Base-by-base conservation (phyloP, 2,113 vertebrate species). In the Notothenia rossii region DNA sequence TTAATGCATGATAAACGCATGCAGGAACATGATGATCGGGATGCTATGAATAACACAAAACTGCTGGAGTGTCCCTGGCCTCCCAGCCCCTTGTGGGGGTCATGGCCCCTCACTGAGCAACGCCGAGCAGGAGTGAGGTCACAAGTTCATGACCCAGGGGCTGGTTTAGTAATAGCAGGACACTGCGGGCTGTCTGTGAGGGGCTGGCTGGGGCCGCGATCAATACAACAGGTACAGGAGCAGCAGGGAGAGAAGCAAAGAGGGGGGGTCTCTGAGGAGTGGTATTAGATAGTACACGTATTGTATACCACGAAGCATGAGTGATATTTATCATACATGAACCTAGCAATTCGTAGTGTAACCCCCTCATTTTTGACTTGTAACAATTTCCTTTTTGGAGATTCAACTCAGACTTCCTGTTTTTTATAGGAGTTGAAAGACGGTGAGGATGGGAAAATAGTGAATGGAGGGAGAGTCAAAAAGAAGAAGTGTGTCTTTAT, bases 1-100 rank as follows among this genome's bases (percentile, higher is more conserved):
- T 89, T 91, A 94, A 94, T 92, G 83, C 90, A 93, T 94, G 90
- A 82, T 92, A 94, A 95, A 93, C 84, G 89, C 91, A 94, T 91
- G 86, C 90, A 89, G 90, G 81, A 78, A 79, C 69, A 80, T 63
- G 59, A 75, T 73, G 79, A 85, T 69, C 20, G 15, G 54, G 49
- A 45, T 66, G 25, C 77, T 86, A 82, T 91, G 82, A 91, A 93
- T 92, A 93, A 87, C 85, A 60, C 68, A n/a, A n/a, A 91, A 88
- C 53, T 81, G 82, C 82, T 79, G 13, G 22, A 76, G 78, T 72
- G 77, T 85, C 82, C 76, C 79, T 54, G 70, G 86, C 77, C 89
- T 81, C 84, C 62, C 59, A 61, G 73, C 74, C 89, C 66, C 87
- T 71, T 69, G 88, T 86, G 83, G 86, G 84, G 92, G 87, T 91